Percentiles rank a stretch among this genome's conserved stretches.
These are phyloP conservation scores for Ceratina japonica DNA, from an alignment of 1,140 invertebrate species.

Conservation along the genomic window DNA sequence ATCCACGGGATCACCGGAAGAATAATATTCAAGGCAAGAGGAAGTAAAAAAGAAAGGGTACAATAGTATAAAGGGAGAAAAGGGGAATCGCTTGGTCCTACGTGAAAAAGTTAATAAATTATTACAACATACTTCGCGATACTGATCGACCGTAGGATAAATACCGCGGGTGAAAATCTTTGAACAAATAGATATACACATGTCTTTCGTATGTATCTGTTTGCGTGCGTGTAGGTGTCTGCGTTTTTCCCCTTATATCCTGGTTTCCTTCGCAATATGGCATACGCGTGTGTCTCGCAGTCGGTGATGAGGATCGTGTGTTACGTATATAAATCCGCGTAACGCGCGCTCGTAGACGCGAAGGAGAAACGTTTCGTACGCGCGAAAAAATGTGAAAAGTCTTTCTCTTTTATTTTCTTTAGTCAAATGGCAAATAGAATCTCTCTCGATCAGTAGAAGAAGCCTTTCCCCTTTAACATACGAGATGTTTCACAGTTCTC, in stretches of 20 bases:
- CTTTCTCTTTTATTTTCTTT: constrained; percentile 12
- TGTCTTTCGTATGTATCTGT: not conserved
- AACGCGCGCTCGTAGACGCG: not conserved
- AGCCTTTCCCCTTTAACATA: constrained; percentile 32
- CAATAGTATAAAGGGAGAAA: constrained; percentile 16
- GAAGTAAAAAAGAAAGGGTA: constrained; percentile 15
- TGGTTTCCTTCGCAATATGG: constrained; percentile 11
- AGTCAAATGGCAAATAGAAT: constrained; percentile 48
- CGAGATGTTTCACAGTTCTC: constrained; percentile 22
- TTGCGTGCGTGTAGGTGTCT: not conserved
- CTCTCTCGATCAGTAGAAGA: constrained; percentile 53
- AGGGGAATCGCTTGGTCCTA: constrained; percentile 43
- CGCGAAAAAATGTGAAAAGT: constrained; percentile 37
- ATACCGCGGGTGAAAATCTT: constrained; percentile 43
- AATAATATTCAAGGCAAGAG: not conserved
- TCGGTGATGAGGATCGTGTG: constrained; percentile 10
- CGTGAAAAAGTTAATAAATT: constrained; percentile 57
- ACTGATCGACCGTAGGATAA: constrained; percentile 48
- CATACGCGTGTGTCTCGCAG: constrained; percentile 14
- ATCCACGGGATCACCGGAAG: constrained; percentile 22
- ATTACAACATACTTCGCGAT: constrained; percentile 54
- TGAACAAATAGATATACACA: constrained; percentile 43
- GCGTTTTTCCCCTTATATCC: constrained; percentile 6
- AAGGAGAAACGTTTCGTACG: constrained; percentile 7
- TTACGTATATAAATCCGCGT: constrained; percentile 4